Base-by-base conservation (phyloP, 53 echinoderm and acorn worm genomes). In the Arbacia lixula region DNA sequence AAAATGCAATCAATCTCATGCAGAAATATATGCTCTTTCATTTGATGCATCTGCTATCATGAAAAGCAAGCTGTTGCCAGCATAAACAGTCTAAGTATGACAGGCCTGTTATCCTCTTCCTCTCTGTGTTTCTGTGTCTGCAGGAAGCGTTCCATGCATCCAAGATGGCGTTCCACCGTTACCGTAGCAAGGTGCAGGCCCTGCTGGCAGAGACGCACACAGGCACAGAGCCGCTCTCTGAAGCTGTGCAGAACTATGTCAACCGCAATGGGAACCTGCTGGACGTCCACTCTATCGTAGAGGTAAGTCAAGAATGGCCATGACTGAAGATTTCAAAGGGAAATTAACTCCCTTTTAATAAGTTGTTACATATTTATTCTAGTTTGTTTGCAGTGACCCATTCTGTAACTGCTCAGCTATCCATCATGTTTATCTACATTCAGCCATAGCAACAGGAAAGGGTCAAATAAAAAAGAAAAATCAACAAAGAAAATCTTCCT, bases 61-160 rank as follows among this genome's bases (percentile, higher is more conserved):
- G n/a, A n/a, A n/a, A n/a, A n/a, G n/a, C n/a, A n/a, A n/a, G n/a
- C n/a, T n/a, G n/a, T n/a, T n/a, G n/a, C n/a, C n/a, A n/a, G n/a
- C n/a, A n/a, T n/a, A n/a, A n/a, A n/a, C n/a, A n/a, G n/a, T n/a
- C n/a, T n/a, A n/a, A n/a, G n/a, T n/a, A n/a, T n/a, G n/a, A n/a
- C n/a, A n/a, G n/a, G n/a, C n/a, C n/a, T n/a, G n/a, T n/a, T n/a
- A n/a, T n/a, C n/a, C 46, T 14, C 46, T 46, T 46, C 46, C 6
- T 14, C 6, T 46, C 14, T 46, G 14, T 46, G 46, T 14, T 49
- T 37, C 1, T 85, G 28, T 66, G 12, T 10, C 41, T 67, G 36
- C 86, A 97, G 98, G 98, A 97, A 69, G 90, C 92, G 29, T 97
- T 97, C 85, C 91, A 94, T 88, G 88, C 88, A 16, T 90, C 98